phyloP scores from a whole-genome alignment of 2,888 invertebrate species.

The Ophion slaviceki region DNA sequence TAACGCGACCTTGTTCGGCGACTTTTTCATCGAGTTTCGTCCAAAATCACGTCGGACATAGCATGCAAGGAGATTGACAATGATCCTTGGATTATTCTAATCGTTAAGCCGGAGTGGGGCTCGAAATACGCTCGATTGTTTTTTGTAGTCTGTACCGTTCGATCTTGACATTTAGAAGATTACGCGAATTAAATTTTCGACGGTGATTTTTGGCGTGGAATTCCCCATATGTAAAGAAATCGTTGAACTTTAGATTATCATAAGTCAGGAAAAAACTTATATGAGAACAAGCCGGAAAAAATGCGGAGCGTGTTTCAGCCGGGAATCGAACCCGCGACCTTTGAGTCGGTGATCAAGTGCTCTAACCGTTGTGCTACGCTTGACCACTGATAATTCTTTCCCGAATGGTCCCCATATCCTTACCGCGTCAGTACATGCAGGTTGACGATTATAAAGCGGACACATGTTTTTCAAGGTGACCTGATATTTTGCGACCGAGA shows the following conservation, averaged over 20 bases:
- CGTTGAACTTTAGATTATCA: not conserved
- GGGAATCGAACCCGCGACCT: not conserved
- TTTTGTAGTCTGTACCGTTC: not conserved
- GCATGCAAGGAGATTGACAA: not conserved
- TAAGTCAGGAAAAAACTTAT: not conserved
- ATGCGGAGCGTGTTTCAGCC: not conserved
- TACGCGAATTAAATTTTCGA: not conserved
- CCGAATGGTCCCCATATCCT: not conserved
- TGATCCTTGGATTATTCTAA: not conserved
- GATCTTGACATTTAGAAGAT: not conserved
- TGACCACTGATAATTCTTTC: not conserved
- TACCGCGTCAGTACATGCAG: not conserved
- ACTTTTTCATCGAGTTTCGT: not conserved
- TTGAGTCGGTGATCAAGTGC: not conserved
- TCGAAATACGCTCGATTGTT: not conserved
- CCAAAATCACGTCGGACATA: not conserved
- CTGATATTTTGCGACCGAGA: no score
- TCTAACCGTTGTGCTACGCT: not conserved
- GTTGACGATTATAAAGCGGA: no score
- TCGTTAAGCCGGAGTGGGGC: not conserved
- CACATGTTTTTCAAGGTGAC: no score
- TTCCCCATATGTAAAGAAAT: not conserved
- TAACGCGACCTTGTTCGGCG: not conserved
- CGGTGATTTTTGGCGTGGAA: not conserved
- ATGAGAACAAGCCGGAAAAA: not conserved